Percentiles rank a stretch among this genome's conserved stretches.
Conservation (phyloP, 2,888 invertebrate species). For the Drosophila yooni region DNA sequence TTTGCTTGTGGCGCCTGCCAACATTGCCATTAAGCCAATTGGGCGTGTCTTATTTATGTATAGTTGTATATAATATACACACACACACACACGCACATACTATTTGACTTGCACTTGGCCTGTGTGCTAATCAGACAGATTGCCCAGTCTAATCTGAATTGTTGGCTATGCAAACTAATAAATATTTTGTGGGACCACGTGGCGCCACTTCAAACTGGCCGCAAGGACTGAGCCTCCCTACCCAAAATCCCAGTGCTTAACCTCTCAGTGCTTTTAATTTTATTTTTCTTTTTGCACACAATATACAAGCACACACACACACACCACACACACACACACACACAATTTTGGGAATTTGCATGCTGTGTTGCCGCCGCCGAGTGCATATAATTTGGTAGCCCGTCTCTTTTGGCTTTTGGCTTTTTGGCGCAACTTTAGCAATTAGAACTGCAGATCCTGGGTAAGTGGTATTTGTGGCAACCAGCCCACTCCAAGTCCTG, state of each 20-base stretch:
- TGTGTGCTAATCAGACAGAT: constrained; percentile 8
- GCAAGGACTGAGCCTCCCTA: constrained; percentile 11
- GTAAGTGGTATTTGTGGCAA: constrained; percentile 52
- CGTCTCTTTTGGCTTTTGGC: constrained; percentile 23
- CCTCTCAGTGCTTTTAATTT: background rate
- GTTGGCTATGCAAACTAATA: constrained; percentile 49
- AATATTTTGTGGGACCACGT: constrained; percentile 33
- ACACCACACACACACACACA: background rate
- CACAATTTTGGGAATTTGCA: constrained; percentile 18
- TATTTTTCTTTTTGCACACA: constrained; percentile 2
- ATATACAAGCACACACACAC: background rate
- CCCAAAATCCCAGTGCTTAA: constrained; percentile 1
- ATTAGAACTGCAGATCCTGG: constrained; percentile 65
- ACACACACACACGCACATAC: background rate
- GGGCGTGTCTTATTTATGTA: constrained; percentile 24
- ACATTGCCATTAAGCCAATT: constrained; percentile 63
- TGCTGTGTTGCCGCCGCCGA: constrained; percentile 23
- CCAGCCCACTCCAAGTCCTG: constrained; percentile 16
- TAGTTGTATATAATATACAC: background rate
- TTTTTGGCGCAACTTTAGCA: constrained; percentile 66
- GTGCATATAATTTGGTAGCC: constrained; percentile 64
- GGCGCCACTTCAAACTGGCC: constrained; percentile 44
- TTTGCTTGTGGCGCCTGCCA: constrained; percentile 25
- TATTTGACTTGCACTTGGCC: background rate
- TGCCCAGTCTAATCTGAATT: constrained; percentile 12